phyloP scores from a whole-genome alignment of 1,140 invertebrate species.

The Pristionchus pacificus region DNA sequence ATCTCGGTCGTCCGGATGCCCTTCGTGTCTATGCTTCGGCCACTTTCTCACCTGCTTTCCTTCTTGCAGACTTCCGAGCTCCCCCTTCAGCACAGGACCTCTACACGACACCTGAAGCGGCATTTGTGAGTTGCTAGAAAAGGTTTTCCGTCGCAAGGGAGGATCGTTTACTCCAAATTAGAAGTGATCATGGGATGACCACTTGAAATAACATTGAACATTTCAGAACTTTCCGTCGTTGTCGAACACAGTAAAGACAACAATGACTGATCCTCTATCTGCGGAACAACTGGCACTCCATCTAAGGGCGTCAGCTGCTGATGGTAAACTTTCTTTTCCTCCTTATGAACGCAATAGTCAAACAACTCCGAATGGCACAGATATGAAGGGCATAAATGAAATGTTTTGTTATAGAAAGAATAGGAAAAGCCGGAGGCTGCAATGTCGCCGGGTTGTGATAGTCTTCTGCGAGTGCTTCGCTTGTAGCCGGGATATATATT shows the following conservation, averaged over 20 bases:
- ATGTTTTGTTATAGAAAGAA: too few species aligned
- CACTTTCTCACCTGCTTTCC: constrained; percentile 36
- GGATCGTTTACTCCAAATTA: too few species aligned
- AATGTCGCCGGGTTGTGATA: too few species aligned
- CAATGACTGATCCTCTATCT: constrained; percentile 10
- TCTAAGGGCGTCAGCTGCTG: constrained; percentile 87
- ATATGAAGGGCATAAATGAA: too few species aligned
- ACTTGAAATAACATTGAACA: too few species aligned
- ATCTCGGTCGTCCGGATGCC: constrained; percentile 46
- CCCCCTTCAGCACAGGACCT: constrained; percentile 13
- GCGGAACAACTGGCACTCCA: constrained; percentile 75
- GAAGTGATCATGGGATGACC: too few species aligned
- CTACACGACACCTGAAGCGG: constrained; percentile 37
- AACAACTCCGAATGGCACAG: too few species aligned
- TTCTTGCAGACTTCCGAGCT: constrained; percentile 25
- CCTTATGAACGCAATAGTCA: too few species aligned
- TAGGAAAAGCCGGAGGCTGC: too few species aligned
- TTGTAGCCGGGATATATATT: too few species aligned
- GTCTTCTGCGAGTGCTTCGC: too few species aligned
- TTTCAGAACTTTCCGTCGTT: constrained; percentile 31
- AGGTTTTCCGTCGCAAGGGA: constrained; percentile 31
- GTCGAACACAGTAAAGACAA: background rate
- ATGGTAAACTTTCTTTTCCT: too few species aligned
- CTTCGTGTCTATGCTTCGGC: constrained; percentile 62
- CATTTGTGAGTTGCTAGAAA: constrained; percentile 25